Evolutionary conservation across 2,113 vertebrate species (phyloP).

Genomic region (Dermatemys mawii): DNA sequence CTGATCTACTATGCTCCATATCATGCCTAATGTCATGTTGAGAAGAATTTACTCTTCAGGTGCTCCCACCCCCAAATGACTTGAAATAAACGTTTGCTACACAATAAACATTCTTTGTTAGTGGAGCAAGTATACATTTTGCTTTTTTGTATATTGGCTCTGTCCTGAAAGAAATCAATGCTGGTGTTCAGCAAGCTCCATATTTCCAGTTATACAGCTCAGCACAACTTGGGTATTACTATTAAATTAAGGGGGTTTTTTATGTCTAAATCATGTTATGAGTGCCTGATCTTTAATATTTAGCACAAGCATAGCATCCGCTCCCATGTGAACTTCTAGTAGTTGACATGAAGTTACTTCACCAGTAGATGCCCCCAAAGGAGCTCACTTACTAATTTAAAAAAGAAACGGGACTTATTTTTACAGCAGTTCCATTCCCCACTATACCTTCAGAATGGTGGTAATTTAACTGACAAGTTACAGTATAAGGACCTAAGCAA

Average conservation of each 20-base stretch:
- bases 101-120: fast-evolving
- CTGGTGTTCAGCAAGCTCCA: neutral
- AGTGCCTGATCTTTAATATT: neutral
- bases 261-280: neutral
- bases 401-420: neutral
- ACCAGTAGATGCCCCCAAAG: neutral
- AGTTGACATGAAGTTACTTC: neutral
- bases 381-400: neutral
- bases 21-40: fast-evolving
- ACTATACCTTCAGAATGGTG: neutral
- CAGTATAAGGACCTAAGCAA: neutral
- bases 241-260: neutral
- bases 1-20: fast-evolving
- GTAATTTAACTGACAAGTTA: neutral
- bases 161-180: neutral
- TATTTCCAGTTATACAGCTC: neutral
- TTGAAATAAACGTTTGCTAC: neutral
- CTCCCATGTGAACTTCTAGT: neutral
- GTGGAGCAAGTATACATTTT: neutral
- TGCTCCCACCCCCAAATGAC: neutral
- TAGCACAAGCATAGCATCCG: neutral
- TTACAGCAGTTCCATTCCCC: neutral
- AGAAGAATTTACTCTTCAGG: neutral
- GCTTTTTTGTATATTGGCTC: neutral
- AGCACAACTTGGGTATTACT: neutral